Evolutionary conservation across 2,113 vertebrate species (phyloP).

Genomic region (Corythornis cristatus): DNA sequence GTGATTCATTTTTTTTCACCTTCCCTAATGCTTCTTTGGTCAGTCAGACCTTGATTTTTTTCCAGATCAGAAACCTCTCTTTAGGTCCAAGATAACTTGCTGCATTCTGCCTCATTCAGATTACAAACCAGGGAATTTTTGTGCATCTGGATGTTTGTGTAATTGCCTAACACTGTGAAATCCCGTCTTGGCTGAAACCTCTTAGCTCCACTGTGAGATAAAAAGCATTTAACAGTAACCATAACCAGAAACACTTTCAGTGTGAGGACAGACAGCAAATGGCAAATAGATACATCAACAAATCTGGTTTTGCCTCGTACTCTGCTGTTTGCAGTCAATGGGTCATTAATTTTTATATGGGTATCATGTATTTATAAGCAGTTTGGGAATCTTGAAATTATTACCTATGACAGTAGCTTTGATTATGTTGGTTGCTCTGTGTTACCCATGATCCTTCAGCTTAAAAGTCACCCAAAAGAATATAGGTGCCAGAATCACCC

Average conservation of each 20-base stretch:
- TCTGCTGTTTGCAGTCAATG: conserved; percentile 25
- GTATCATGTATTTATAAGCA: not conserved
- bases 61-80: not conserved
- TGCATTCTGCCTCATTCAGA: not conserved
- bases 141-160: conserved; percentile 28
- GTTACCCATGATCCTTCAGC: not conserved
- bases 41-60: not conserved
- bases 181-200: conserved; percentile 12
- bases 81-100: not conserved
- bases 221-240: conserved; percentile 61
- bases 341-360: conserved; percentile 58
- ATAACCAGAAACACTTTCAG: conserved; percentile 50
- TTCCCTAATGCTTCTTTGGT: not conserved
- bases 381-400: conserved; percentile 32
- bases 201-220: conserved; percentile 19
- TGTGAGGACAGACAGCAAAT: conserved; percentile 14
- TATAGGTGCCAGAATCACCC: not conserved
- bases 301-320: conserved; percentile 26
- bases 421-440: not conserved
- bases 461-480: not conserved
- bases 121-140: conserved; percentile 46
- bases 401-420: not conserved
- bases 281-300: conserved; percentile 46
- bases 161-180: conserved; percentile 35
- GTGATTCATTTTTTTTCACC: conserved; percentile 28